phyloP scores from a whole-genome alignment of 2,113 vertebrate species.

The Zosterops japonicus region DNA sequence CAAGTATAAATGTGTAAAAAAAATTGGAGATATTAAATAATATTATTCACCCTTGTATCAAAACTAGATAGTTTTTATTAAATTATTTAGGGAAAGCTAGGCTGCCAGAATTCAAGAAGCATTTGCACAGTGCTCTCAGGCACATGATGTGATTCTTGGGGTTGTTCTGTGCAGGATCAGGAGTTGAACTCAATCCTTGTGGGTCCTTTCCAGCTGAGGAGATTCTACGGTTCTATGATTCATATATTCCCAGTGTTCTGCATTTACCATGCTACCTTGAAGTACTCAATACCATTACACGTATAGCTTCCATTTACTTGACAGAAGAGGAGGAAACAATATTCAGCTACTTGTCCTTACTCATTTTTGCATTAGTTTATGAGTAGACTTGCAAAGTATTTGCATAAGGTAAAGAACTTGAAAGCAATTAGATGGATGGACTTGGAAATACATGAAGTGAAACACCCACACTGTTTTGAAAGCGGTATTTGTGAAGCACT shows the following conservation, averaged over 20 bases:
- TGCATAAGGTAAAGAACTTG: neutral
- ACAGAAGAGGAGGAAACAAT: neutral
- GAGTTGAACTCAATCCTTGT: neutral
- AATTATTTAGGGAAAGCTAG: neutral
- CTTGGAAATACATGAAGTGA: neutral
- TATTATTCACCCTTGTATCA: neutral
- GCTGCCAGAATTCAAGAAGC: neutral
- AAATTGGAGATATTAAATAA: neutral
- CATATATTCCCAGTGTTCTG: neutral
- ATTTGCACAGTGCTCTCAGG: neutral
- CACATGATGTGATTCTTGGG: neutral
- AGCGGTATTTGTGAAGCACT: neutral
- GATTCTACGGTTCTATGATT: neutral
- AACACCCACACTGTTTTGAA: neutral
- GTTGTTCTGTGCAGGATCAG: neutral
- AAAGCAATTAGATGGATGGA: neutral
- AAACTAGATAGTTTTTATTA: neutral
- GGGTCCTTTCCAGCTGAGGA: neutral
- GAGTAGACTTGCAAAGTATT: neutral
- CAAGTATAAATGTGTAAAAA: neutral
- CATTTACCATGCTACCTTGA: neutral
- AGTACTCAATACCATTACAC: neutral
- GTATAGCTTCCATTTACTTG: neutral
- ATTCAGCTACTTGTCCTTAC: neutral
- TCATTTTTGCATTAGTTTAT: neutral